Conservation (phyloP, 2,797 vertebrate species). For the Pempheris klunzingeri region DNA sequence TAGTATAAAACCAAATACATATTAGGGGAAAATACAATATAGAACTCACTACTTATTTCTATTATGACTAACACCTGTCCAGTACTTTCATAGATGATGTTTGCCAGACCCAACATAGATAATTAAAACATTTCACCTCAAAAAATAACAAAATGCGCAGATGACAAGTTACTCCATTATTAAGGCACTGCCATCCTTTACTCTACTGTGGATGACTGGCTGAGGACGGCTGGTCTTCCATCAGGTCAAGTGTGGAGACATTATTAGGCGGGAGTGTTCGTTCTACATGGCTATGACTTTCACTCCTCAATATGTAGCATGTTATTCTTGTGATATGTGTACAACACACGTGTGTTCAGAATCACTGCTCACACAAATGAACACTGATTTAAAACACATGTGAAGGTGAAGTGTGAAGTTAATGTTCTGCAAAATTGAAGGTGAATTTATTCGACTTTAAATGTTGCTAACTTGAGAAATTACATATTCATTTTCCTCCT, state of each 20-base stretch:
- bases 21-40: slow-evolving; percentile 42
- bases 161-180: slow-evolving; percentile 16
- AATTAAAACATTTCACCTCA: slow-evolving; percentile 18
- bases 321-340: slow-evolving; percentile 4
- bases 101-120: background rate
- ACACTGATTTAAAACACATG: background rate
- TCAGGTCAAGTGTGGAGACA: background rate
- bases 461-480: slow-evolving; percentile 43
- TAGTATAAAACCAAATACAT: slow-evolving; percentile 70
- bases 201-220: background rate
- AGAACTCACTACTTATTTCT: slow-evolving; percentile 28
- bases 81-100: slow-evolving; percentile 23
- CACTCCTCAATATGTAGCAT: background rate
- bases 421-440: slow-evolving; percentile 54
- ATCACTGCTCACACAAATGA: background rate
- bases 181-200: background rate
- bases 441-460: slow-evolving; percentile 40
- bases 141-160: slow-evolving; percentile 33
- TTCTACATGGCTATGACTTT: slow-evolving; percentile 4
- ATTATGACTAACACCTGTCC: slow-evolving; percentile 31
- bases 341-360: background rate
- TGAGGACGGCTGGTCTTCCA: slow-evolving; percentile 1
- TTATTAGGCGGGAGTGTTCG: slow-evolving; percentile 9
- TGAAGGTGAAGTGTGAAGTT: slow-evolving; percentile 17
- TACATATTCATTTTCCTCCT: slow-evolving; percentile 35